Conservation (phyloP, 2,113 vertebrate genomes). For the Pelusios castaneus region DNA sequence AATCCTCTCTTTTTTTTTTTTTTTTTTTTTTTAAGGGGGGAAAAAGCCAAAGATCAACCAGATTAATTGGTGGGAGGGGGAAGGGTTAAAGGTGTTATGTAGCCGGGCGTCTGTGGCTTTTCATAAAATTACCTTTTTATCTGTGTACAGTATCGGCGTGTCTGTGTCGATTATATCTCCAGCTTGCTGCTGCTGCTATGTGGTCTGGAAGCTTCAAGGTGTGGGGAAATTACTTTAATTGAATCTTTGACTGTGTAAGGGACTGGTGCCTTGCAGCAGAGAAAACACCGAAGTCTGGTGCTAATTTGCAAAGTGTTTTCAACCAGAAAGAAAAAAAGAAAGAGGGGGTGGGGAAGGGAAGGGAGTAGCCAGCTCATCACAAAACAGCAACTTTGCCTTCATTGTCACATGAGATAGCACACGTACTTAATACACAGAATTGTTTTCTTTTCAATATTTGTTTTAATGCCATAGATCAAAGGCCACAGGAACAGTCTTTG, state of each 20-base stretch:
- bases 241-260: background rate
- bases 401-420: slow-evolving; percentile 32
- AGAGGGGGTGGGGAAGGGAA: background rate
- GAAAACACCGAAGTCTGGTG: slow-evolving; percentile 67
- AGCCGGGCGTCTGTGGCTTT: slow-evolving; percentile 60
- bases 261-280: slow-evolving; percentile 56
- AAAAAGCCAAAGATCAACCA: slow-evolving; percentile 78
- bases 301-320: background rate
- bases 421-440: background rate
- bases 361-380: background rate
- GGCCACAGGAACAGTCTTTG: slow-evolving; percentile 63
- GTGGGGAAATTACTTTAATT: slow-evolving; percentile 24
- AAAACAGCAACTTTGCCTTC: slow-evolving; percentile 55
- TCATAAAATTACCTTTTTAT: slow-evolving; percentile 29
- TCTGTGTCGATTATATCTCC: slow-evolving; percentile 23
- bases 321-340: background rate
- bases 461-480: slow-evolving; percentile 66
- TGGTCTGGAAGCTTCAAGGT: slow-evolving; percentile 42
- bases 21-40: no score
- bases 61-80: slow-evolving; percentile 44
- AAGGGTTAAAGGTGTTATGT: slow-evolving; percentile 22
- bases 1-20: background rate
- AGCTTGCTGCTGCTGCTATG: slow-evolving; percentile 46
- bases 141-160: slow-evolving; percentile 38
- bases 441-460: background rate